Evolutionary conservation across 2,113 vertebrate species (phyloP).

Genomic region (Steatornis caripensis): DNA sequence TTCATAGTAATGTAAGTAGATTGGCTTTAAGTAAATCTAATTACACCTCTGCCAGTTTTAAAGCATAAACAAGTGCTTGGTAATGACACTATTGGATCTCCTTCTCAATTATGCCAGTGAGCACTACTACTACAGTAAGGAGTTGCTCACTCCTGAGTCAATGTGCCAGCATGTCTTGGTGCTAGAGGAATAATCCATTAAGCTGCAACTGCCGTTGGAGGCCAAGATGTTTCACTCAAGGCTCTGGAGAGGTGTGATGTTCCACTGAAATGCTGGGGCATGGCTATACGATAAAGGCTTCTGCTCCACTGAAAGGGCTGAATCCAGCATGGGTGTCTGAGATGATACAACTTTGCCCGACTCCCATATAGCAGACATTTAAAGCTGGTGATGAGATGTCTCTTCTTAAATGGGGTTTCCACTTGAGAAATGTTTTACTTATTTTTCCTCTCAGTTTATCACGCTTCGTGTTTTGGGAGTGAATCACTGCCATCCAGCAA

Average conservation of each 20-base stretch:
- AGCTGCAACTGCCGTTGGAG: constrained; percentile 1
- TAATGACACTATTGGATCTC: background rate
- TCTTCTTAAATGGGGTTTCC: constrained; percentile 1
- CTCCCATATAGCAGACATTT: background rate
- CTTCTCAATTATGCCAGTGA: background rate
- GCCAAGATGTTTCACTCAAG: constrained; percentile 12
- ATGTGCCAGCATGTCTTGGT: fast-evolving
- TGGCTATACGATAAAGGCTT: background rate
- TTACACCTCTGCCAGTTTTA: background rate
- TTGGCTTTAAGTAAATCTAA: background rate
- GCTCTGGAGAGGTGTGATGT: background rate
- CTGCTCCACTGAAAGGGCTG: background rate
- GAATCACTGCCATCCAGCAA: constrained; percentile 4
- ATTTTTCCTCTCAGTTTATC: background rate
- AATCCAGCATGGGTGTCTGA: background rate
- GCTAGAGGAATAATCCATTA: constrained; percentile 18
- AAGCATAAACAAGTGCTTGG: background rate
- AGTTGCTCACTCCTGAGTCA: background rate
- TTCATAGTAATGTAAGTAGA: background rate
- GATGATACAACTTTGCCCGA: background rate
- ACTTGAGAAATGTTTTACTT: constrained; percentile 11
- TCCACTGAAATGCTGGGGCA: constrained; percentile 44
- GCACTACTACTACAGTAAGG: background rate
- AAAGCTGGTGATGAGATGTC: background rate
- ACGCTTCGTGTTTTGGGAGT: constrained; percentile 8